These are phyloP conservation scores for Latrodectus elegans DNA, from an alignment of 2,888 invertebrate species.

Conservation along the genomic window DNA sequence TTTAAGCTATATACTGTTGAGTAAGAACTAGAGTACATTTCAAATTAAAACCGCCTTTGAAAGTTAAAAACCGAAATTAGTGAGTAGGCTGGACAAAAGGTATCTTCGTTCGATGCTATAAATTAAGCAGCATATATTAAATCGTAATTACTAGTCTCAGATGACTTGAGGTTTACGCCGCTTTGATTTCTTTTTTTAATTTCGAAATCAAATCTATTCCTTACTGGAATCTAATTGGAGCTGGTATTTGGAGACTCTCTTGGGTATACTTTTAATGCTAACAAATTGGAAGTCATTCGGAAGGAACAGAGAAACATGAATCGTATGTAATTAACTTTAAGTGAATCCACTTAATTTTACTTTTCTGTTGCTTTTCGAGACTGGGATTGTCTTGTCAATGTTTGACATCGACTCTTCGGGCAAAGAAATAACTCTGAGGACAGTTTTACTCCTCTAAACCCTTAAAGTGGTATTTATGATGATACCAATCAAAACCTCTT, in stretches of 20 bases:
- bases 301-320: slow-evolving; percentile 43
- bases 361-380: slow-evolving; percentile 32
- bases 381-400: slow-evolving; percentile 38
- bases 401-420: slow-evolving; percentile 31
- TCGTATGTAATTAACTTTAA: slow-evolving; percentile 51
- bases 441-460: not conserved
- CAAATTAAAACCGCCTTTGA: not conserved
- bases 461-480: slow-evolving; percentile 10
- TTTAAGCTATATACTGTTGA: too few relatives aligned
- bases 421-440: slow-evolving; percentile 7
- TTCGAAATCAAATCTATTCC: slow-evolving; percentile 14
- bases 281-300: slow-evolving; percentile 41
- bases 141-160: slow-evolving; percentile 28
- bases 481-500: slow-evolving; percentile 24
- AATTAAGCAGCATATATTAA: slow-evolving; percentile 47
- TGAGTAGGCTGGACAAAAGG: slow-evolving; percentile 16
- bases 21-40: too few relatives aligned
- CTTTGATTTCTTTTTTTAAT: not conserved
- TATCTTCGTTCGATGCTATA: not conserved
- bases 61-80: slow-evolving; percentile 15
- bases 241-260: slow-evolving; percentile 7
- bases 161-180: slow-evolving; percentile 5
- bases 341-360: slow-evolving; percentile 38
- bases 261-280: slow-evolving; percentile 26
- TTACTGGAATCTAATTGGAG: slow-evolving; percentile 26